Evolutionary conservation across 2,113 vertebrate species (phyloP).

Genomic region (Eidolon helvum): DNA sequence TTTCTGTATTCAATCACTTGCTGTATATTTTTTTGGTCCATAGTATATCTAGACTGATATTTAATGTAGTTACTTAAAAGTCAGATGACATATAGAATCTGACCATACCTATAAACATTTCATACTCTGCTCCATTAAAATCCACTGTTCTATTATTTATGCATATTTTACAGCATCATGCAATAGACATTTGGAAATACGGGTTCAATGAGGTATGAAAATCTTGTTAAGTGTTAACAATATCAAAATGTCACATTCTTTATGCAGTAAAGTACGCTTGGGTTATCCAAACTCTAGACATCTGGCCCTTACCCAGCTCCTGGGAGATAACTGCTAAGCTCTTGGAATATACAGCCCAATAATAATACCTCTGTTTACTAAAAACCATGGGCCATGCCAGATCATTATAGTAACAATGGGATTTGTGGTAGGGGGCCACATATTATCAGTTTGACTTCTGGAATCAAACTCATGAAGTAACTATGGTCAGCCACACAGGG

Average conservation of each 20-base stretch:
- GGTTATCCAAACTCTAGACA: not conserved
- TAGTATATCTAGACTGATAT: not conserved
- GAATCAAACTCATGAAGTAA: constrained; percentile 9
- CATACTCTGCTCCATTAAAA: not conserved
- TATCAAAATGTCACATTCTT: not conserved
- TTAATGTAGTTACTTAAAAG: not conserved
- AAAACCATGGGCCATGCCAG: not conserved
- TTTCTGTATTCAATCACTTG: not conserved
- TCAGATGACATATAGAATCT: not conserved
- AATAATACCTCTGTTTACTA: not conserved
- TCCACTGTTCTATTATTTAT: not conserved
- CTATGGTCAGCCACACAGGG: not conserved
- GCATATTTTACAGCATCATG: not conserved
- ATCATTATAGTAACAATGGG: not conserved
- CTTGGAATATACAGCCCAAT: not conserved
- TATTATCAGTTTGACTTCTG: not conserved
- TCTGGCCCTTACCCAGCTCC: not conserved
- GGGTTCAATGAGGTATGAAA: not conserved
- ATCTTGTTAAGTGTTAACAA: not conserved
- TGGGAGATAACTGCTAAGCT: not conserved
- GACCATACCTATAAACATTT: not conserved
- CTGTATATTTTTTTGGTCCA: not conserved
- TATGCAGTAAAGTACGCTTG: not conserved
- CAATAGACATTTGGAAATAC: not conserved
- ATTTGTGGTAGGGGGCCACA: not conserved